Evolutionary conservation across 1,140 invertebrate genomes (phyloP).

Genomic region (Plutomurus gul): DNA sequence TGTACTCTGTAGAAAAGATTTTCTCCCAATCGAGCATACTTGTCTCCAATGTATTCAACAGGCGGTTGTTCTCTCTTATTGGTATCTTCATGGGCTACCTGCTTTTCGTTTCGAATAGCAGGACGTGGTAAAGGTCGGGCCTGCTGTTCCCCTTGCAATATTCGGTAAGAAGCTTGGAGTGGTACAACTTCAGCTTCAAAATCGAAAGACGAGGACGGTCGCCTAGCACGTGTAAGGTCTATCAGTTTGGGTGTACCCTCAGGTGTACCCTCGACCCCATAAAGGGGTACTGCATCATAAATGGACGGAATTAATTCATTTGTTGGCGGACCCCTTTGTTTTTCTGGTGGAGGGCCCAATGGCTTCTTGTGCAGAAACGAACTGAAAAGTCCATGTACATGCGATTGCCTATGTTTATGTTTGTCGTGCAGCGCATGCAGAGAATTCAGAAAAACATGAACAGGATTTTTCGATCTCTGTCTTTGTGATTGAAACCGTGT

Average conservation of each 20-base stretch:
- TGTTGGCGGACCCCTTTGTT: too few species aligned
- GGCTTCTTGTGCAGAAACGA: not conserved
- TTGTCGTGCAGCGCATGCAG: not conserved
- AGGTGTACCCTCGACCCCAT: too few species aligned
- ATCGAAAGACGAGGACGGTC: too few species aligned
- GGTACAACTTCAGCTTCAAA: not conserved
- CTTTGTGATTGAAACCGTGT: not conserved
- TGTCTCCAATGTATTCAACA: not conserved
- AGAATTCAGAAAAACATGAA: not conserved
- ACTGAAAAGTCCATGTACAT: not conserved
- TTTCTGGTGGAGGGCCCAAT: not conserved
- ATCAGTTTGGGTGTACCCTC: too few species aligned
- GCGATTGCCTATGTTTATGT: not conserved
- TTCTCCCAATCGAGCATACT: not conserved
- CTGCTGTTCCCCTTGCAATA: not conserved
- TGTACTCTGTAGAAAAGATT: not conserved
- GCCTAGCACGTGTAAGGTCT: too few species aligned
- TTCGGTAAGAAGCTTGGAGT: too few species aligned
- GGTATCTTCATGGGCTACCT: not conserved
- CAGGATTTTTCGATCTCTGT: not conserved
- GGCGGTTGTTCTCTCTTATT: not conserved
- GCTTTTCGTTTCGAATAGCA: not conserved
- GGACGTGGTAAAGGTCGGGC: not conserved
- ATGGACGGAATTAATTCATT: not conserved
- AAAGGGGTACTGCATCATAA: not conserved